Base-by-base conservation (phyloP, 2,113 vertebrate genomes). In the Etheostoma cragini region DNA sequence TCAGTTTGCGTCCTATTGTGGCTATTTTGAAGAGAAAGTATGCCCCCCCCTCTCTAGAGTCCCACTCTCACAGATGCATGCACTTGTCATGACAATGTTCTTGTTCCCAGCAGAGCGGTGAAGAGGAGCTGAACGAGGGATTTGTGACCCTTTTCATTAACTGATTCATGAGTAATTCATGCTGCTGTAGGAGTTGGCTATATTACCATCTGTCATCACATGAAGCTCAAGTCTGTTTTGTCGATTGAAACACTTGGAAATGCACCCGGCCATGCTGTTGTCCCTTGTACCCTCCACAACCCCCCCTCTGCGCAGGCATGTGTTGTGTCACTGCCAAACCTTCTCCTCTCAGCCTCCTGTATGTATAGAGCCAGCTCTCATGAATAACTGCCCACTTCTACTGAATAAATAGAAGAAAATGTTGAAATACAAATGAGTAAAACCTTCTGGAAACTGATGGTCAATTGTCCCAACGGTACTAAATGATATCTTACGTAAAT, bases 111-210 rank as follows among this genome's bases (percentile, higher is more conserved):
- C 65, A 7, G 63, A 54, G 53, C 33, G 5, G 26, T 8, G 19
- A 12, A 52, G 74, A 53, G 26, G n/a, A 78, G 63, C 82, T 84
- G 84, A 89, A 86, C 84, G 88, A 74, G 33, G 76, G 66, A 80
- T 87, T 67, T 87, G 87, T 90, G 74, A 63, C 71, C 80, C 68
- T 61, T 73, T 79, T 78, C 61, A 64, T 88, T 74, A 72, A 45
- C 64, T 26, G 72, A 70, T 86, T 92, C 87, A 90, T 93, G 90
- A 85, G 71, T 89, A 81, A 91, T 93, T 90, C 90, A 89, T 88
- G 83, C n/a, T 63, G 76, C 88, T 50, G 89, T 89, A 70, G 90
- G 90, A 91, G 89, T 76, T 0, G 38, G 38, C 38, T 42, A 6
- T 68, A 72, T 84, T 74, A 65, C 74, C 82, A 72, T 79, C 62